Evolutionary conservation across 2,113 vertebrate species (phyloP).

Genomic region (Sus scrofa): T2T-Sscrofa CM000826.6:96592001-96592500

Average conservation of each 20-base stretch:
- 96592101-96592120: background rate
- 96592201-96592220: conserved; percentile 7
- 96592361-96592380: background rate
- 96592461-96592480: background rate
- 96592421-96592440: conserved; percentile 35
- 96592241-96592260: conserved; percentile 6
- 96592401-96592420: background rate
- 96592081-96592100: background rate
- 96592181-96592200: conserved; percentile 14
- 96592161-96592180: background rate
- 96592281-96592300: background rate
- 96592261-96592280: background rate
- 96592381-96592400: background rate
- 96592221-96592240: background rate
- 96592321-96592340: background rate
- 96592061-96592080: background rate
- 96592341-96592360: background rate
- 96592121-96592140: background rate
- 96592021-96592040: background rate
- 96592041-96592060: conserved; percentile 29
- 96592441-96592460: background rate
- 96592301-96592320: background rate
- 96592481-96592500: background rate
- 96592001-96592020: background rate
- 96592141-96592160: background rate